Base-by-base conservation (phyloP, 2,888 invertebrate species). In the Ophion ellenae region DNA sequence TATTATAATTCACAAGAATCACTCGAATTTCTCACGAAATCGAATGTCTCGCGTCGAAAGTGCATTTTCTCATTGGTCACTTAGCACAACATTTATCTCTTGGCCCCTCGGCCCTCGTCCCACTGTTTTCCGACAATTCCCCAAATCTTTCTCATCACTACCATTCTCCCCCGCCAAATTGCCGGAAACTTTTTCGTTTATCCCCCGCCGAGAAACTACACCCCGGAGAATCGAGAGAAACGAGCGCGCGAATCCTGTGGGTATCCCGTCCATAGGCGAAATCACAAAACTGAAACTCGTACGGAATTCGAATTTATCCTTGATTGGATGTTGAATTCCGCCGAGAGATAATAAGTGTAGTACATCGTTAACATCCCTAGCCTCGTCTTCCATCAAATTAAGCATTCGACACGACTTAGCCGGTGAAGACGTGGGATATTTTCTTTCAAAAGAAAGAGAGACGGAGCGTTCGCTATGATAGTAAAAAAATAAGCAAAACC, bases 11-110 rank as follows among this genome's bases (percentile, higher is more conserved):
- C 11, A 14, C 10, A 11, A 14, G 64, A 28, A 11, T 20, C 14
- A 32, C 32, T 61, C 20, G 24, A 20, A 61, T 61, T 61, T 24
- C 6, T 61, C 61, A 61, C 61, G 24, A n/a, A 61, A 89, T 89
- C 86, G 89, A 90, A 89, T 90, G 88, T 81, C 86, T 75, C 64
- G 24, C 81, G 86, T 84, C 86, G 70, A 85, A 90, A 45, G 90
- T 88, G 86, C 86, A 87, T 88, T 91, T 90, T 89, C 88, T 89
- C 90, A 90, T 85, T 81, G 88, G 76, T 78, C 87, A 81, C 69
- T 79, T 82, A 45, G 75, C 69, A 40, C 74, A 81, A 81, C 71
- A 70, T 75, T 75, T 78, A 61, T 71, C 66, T 81, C 45, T 67
- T 32, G 64, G 47, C 11, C 24, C 75, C 47, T 67, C 14, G 66